phyloP scores from a whole-genome alignment of 2,797 vertebrate species.

The Carcharodon carcharias region DNA sequence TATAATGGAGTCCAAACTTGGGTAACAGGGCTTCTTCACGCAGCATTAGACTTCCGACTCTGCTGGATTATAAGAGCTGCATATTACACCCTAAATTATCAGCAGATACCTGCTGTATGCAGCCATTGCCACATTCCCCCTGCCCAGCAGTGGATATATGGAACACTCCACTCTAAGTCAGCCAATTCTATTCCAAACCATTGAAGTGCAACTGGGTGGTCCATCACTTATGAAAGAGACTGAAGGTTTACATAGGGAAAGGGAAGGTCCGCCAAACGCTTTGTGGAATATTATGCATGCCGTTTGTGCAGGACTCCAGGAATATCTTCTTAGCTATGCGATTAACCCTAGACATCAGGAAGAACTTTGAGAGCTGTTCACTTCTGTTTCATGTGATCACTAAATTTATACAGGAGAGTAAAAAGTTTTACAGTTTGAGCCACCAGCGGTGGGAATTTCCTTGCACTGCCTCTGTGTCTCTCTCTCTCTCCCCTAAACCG shows the following conservation, averaged over 20 bases:
- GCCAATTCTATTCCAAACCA: neutral
- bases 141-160: neutral
- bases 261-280: no score
- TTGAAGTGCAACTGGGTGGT: no score
- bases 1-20: neutral
- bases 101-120: neutral
- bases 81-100: neutral
- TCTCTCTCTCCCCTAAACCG: neutral
- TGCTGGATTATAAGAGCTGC: neutral
- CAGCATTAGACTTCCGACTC: neutral
- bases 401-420: neutral
- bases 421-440: neutral
- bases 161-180: neutral
- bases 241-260: no score
- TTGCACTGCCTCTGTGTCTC: no score
- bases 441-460: neutral
- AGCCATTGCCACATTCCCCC: neutral
- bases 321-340: neutral
- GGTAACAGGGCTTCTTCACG: neutral
- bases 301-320: no score
- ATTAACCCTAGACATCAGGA: neutral
- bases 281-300: no score
- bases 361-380: neutral
- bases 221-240: no score
- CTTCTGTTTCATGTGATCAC: neutral